Conservation (phyloP, 2,888 invertebrate species). For the Rhagophthalmus giganteus region DNA sequence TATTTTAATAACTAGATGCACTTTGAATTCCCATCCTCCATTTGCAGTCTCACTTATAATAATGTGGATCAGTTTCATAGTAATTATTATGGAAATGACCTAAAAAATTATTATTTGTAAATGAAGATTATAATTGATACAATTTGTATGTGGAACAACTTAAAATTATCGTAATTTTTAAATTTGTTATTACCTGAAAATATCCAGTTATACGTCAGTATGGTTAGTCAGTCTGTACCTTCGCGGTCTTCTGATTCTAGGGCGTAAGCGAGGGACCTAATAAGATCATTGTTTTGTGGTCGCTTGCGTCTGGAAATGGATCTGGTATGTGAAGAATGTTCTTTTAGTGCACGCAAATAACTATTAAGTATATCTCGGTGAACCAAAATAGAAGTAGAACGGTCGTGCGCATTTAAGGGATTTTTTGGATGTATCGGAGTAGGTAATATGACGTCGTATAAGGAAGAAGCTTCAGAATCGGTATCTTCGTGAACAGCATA, state of each 20-base stretch:
- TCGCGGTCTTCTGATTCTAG: background rate
- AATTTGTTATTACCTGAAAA: no score
- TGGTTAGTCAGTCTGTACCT: slow-evolving; percentile 41
- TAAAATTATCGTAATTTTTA: no score
- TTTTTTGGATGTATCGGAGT: background rate
- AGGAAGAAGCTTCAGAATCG: slow-evolving; percentile 1
- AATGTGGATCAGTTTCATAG: slow-evolving; percentile 7
- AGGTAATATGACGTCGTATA: background rate
- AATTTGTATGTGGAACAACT: no score
- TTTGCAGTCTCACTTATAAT: slow-evolving; percentile 11
- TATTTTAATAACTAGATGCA: slow-evolving; percentile 5
- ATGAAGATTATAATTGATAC: no score
- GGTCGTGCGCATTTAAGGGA: background rate
- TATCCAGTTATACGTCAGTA: slow-evolving; percentile 13
- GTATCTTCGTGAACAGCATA: background rate
- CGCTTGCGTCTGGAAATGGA: slow-evolving; percentile 15
- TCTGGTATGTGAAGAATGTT: slow-evolving; percentile 1
- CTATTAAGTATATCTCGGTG: background rate
- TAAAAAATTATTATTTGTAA: slow-evolving; percentile 2
- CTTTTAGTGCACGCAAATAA: slow-evolving; percentile 1
- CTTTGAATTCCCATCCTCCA: slow-evolving; percentile 1
- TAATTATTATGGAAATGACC: slow-evolving; percentile 4
- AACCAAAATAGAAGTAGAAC: background rate
- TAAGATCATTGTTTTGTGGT: slow-evolving; percentile 34
- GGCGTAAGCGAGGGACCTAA: slow-evolving; percentile 41